A percentile compares a stretch with the other conserved stretches of the same genome.
Conservation (phyloP, 2,113 vertebrate genomes). For the Centrocercus urophasianus region DNA sequence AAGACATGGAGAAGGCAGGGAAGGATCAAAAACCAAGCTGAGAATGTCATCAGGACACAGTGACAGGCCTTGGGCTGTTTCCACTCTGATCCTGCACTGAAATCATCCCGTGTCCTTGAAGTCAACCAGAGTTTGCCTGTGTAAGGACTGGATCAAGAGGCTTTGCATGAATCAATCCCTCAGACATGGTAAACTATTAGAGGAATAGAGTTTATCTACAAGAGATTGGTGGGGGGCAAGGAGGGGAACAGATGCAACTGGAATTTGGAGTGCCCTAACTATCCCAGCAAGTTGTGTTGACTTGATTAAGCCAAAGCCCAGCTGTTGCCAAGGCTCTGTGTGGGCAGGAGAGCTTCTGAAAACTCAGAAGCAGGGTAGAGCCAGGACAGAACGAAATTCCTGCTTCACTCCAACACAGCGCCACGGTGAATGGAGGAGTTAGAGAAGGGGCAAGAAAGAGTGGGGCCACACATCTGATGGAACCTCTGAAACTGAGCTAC, state of each 20-base stretch:
- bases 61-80: neutral
- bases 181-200: neutral
- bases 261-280: neutral
- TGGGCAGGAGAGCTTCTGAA: neutral
- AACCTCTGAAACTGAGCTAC: neutral
- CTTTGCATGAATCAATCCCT: neutral
- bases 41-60: neutral
- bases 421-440: neutral
- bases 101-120: neutral
- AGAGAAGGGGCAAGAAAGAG: no score
- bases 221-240: neutral
- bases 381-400: neutral
- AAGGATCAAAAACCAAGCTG: neutral
- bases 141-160: neutral
- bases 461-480: rapidly evolving
- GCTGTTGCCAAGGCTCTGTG: neutral
- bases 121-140: neutral
- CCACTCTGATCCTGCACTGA: neutral
- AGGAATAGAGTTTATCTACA: neutral
- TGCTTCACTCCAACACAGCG: neutral
- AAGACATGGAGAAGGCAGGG: neutral
- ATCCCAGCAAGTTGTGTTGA: neutral
- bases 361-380: neutral
- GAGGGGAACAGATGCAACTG: neutral
- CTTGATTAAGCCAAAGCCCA: neutral